Evolutionary conservation across 2,888 invertebrate genomes (phyloP).

Genomic region (Heliconius ismenius): DNA sequence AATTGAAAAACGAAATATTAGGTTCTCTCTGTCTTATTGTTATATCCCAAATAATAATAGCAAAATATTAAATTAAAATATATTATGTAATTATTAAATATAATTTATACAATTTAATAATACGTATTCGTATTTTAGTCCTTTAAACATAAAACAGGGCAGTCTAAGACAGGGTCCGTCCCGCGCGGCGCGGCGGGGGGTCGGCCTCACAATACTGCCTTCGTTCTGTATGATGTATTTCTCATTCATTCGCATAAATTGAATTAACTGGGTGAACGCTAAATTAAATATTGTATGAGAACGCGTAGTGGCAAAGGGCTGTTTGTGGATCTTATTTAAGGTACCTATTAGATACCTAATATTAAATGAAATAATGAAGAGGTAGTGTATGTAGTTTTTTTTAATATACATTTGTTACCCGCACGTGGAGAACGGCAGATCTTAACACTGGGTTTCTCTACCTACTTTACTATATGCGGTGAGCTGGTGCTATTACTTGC

Average conservation of each 20-base stretch:
- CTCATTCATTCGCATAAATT: slow-evolving; percentile 37
- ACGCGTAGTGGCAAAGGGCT: background rate
- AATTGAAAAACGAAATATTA: background rate
- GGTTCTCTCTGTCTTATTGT: background rate
- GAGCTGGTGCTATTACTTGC: too few species aligned
- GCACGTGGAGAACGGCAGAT: too few species aligned
- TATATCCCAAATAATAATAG: background rate
- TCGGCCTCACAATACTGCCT: slow-evolving; percentile 29
- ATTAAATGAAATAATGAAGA: background rate
- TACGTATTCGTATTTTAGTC: slow-evolving; percentile 5
- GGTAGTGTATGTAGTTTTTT: too few species aligned
- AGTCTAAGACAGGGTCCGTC: slow-evolving; percentile 29
- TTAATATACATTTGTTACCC: too few species aligned
- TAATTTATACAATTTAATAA: background rate
- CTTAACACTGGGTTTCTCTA: too few species aligned
- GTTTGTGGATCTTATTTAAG: background rate
- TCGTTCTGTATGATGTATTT: slow-evolving; percentile 32
- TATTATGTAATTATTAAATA: background rate
- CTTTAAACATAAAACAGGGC: slow-evolving; percentile 30
- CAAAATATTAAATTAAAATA: background rate
- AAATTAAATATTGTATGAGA: slow-evolving; percentile 20
- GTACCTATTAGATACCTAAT: background rate
- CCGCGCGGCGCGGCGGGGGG: slow-evolving; percentile 42
- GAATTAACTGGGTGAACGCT: slow-evolving; percentile 32
- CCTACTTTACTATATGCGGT: too few species aligned